Base-by-base conservation (phyloP, 1,140 invertebrate species). In the Drosophila takahashii region DNA sequence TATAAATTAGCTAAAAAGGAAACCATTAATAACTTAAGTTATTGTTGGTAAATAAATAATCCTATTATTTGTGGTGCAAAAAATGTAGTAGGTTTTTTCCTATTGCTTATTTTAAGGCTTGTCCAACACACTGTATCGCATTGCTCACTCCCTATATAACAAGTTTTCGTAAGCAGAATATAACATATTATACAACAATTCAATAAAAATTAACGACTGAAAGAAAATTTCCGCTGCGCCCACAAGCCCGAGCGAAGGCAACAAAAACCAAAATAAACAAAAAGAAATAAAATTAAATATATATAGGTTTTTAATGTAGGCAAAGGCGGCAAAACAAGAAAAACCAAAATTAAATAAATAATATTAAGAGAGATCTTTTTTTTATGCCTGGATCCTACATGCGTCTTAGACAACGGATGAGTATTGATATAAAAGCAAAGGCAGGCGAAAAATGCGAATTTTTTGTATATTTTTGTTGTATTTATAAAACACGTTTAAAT, bases 171-270 rank as follows among this genome's bases (percentile, higher is more conserved):
- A 53, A 77, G 57, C 32, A 76, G 37, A 51, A 56, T 77, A 79
- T 59, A 57, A 77, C 71, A 70, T 71, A 73, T 60, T 69, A 74
- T 57, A 61, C 59, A 83, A 85, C 77, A 81, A 75, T 78, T 83
- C 80, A 87, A 83, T 87, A 87, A 83, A 81, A 81, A 76, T 51
- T 81, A 81, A 76, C 58, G 78, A 71, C 65, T 87, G 65, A 76
- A 86, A 81, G 61, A 65, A 78, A 87, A 78, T 86, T 87, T 86
- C 69, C 69, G 78, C 62, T 81, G 65, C 47, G 44, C 64, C 64
- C 81, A 85, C 67, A 62, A 66, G 51, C 54, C 65, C 69, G 18
- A 61, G 42, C 29, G 26, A 66, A 51, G 54, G 36, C 48, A 80
- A 52, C 51, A 60, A 79, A 77, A 77, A 61, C 59, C 67, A 70